These are phyloP conservation scores for Dimorphilus gyrociliatus DNA, from an alignment of 2,888 invertebrate genomes.

Conservation along the genomic window DNA sequence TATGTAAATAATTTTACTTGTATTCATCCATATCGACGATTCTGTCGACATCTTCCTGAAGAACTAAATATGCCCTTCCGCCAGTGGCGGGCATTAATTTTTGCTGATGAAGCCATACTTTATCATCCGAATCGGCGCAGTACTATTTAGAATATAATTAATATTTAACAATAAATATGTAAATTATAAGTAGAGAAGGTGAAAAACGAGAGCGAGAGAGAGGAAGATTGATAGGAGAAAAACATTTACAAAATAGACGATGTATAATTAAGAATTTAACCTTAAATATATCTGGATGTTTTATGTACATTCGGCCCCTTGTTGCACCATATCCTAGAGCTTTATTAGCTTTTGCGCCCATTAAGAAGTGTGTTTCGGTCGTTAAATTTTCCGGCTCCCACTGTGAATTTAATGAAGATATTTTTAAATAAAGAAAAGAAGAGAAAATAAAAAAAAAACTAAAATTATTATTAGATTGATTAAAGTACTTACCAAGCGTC, in stretches of 20 bases:
- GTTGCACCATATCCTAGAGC: conserved; percentile 55
- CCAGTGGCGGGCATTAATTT: conserved; percentile 60
- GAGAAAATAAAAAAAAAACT: background rate
- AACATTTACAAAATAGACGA: too few species aligned
- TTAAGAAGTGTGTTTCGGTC: conserved; percentile 57
- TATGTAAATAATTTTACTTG: conserved; percentile 28
- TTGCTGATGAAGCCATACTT: conserved; percentile 60
- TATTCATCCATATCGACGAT: conserved; percentile 57
- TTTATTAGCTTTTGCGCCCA: conserved; percentile 51
- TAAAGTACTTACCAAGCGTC: too few species aligned
- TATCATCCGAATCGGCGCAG: conserved; percentile 61
- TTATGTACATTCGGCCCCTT: conserved; percentile 55
- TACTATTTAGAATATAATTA: conserved; percentile 37
- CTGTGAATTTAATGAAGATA: too few species aligned
- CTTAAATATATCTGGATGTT: conserved; percentile 57
- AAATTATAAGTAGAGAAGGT: too few species aligned
- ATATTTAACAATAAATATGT: background rate
- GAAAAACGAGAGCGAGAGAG: too few species aligned
- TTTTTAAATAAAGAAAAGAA: conserved; percentile 9
- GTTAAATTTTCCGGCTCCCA: conserved; percentile 58
- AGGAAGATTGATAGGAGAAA: too few species aligned
- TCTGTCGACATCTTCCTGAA: conserved; percentile 59
- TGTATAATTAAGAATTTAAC: too few species aligned
- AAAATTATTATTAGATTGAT: too few species aligned
- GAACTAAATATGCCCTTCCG: conserved; percentile 60